These are phyloP conservation scores for Pelobates cultripes DNA, from an alignment of 2,797 vertebrate genomes.

Conservation along the genomic window DNA sequence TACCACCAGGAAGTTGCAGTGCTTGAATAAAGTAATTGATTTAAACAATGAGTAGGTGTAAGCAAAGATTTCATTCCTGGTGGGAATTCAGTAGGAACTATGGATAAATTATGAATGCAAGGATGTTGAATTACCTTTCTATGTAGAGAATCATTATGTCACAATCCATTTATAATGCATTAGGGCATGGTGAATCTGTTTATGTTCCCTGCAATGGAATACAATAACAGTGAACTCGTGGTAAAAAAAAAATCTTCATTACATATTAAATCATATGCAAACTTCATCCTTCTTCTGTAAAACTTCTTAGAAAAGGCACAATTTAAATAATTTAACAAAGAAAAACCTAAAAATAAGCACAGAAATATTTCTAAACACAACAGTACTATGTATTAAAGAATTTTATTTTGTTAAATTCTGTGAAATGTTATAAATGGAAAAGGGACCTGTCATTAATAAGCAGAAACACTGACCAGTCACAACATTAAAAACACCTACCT, in stretches of 20 bases:
- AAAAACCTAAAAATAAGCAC: too few species aligned
- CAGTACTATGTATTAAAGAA: too few species aligned
- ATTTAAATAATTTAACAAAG: too few species aligned
- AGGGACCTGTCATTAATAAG: too few species aligned
- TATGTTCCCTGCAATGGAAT: not conserved
- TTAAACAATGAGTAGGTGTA: conserved; percentile 5
- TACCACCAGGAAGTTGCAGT: not conserved
- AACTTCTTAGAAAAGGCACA: too few species aligned
- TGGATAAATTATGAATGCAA: conserved; percentile 3
- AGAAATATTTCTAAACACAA: too few species aligned
- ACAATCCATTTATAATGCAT: conserved; percentile 3
- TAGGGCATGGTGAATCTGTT: not conserved
- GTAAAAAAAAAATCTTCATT: not conserved
- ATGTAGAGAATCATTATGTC: conserved; percentile 4
- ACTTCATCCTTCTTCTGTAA: not conserved
- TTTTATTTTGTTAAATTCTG: too few species aligned
- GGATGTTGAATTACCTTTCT: not conserved
- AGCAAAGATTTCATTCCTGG: not conserved
- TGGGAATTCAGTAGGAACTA: not conserved
- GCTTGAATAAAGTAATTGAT: not conserved
- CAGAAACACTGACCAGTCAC: too few species aligned
- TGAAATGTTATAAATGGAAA: too few species aligned
- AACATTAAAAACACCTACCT: too few species aligned
- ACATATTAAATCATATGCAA: not conserved
- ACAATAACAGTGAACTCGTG: not conserved